Conservation (phyloP, 1,140 invertebrate species). For the Adelges cooleyi region DNA sequence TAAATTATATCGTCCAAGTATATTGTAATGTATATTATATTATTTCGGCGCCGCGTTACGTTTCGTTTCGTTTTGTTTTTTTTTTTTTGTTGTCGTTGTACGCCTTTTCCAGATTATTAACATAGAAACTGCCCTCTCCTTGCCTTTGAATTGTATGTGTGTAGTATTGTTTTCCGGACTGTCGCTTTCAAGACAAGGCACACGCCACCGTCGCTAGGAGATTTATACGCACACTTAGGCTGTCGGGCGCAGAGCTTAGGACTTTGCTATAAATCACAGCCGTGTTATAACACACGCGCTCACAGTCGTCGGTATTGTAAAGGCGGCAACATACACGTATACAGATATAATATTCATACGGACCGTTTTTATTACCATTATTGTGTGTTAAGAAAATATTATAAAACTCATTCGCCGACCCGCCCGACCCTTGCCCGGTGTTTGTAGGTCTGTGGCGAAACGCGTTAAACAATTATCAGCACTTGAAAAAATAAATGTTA, state of each 20-base stretch:
- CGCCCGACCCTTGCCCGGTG: too few species aligned
- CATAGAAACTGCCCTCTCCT: constrained; percentile 1
- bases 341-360: too few species aligned
- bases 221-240: constrained; percentile 24
- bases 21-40: too few species aligned
- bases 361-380: neutral
- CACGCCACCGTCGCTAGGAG: neutral
- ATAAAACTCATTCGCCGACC: too few species aligned
- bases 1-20: neutral
- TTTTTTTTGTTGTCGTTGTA: neutral
- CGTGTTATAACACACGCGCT: constrained; percentile 7
- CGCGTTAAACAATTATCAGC: too few species aligned
- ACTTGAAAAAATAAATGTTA: too few species aligned
- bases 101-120: constrained; percentile 9
- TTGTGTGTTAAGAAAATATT: neutral
- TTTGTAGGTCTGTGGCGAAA: too few species aligned
- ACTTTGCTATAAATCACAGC: constrained; percentile 13
- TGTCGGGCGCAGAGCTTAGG: constrained; percentile 16
- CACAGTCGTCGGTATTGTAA: too few species aligned
- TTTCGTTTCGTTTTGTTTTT: neutral
- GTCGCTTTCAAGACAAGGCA: constrained; percentile 22
- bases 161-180: constrained; percentile 23
- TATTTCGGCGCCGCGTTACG: neutral
- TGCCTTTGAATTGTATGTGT: neutral
- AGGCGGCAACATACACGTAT: too few species aligned